Base-by-base conservation (phyloP, 2,113 vertebrate species). In the Myotis davidii region DNA sequence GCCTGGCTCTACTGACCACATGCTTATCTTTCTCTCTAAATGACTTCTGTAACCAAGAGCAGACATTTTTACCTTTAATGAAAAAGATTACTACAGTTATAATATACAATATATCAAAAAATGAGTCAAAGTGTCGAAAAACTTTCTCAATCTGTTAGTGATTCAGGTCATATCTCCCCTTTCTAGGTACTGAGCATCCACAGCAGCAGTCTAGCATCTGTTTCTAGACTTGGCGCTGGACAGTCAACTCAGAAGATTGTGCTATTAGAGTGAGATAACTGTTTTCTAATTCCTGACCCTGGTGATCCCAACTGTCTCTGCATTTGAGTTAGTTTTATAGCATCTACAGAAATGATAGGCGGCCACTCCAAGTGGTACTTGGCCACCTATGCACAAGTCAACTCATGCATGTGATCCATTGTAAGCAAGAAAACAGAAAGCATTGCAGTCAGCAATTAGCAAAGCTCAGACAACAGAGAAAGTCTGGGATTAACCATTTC, bases 401-500 rank as follows among this genome's bases (percentile, higher is more conserved):
- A 13, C 48, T 61, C 7, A 54, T 16, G 1, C 21, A 25, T 61
- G 70, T 64, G 72, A 72, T 87, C 45, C 34, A 3, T 74, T 86
- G 45, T 65, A 77, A 78, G n/a, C 27, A 87, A 84, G 21, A 18
- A 23, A 87, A 88, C 20, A 89, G 23, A 87, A 91, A 94, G 42
- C 59, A 56, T 9, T 70, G 27, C 39, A 65, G 27, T 84, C 32
- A 88, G 79, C 29, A 87, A 76, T 48, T 64, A 84, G 81, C 65
- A 20, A 81, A 37, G 25, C 89, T 85, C 81, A 94, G 37, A 56
- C 0, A 52, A 50, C 1, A 61, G 56, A n/a, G 5, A 45, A 78
- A 77, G 39, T 56, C 65, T 81, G 42, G 52, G 29, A 77, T 85
- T 93, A 94, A 91, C 50, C 34, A 59, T 78, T 85, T 96, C 52